Percentiles rank a stretch among this genome's conserved stretches.
These are phyloP conservation scores for Drosophila anceps DNA, from an alignment of 2,888 invertebrate genomes.

Conservation along the genomic window DNA sequence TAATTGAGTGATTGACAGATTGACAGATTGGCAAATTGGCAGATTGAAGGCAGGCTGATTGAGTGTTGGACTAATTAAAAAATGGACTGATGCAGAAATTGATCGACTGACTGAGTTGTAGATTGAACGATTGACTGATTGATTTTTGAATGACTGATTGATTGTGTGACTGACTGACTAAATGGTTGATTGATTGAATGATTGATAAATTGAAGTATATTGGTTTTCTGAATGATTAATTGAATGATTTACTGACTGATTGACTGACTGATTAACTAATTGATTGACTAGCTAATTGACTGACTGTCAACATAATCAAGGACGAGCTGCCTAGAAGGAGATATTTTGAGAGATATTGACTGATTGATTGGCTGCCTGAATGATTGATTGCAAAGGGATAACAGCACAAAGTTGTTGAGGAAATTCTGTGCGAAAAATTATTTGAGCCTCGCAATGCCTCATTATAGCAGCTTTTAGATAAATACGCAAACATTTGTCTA, in stretches of 20 bases:
- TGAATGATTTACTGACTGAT: background rate
- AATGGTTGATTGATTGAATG: background rate
- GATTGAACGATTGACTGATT: background rate
- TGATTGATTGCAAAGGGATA: background rate
- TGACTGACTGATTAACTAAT: background rate
- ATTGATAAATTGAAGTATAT: no score
- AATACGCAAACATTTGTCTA: conserved; percentile 1
- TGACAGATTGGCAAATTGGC: background rate
- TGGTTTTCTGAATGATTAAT: no score
- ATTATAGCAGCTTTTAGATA: background rate
- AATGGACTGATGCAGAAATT: background rate
- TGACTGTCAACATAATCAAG: background rate
- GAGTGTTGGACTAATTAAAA: background rate
- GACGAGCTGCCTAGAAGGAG: background rate
- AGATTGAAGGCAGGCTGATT: background rate
- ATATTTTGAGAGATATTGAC: background rate
- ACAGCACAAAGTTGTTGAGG: background rate
- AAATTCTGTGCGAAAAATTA: background rate
- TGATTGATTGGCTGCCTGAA: background rate
- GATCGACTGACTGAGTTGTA: background rate
- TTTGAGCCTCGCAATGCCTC: background rate
- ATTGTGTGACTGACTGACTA: background rate
- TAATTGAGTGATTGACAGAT: background rate
- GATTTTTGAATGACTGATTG: background rate
- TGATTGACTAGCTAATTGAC: background rate